phyloP scores from a whole-genome alignment of 2,113 vertebrate species.

The Catharus bicknelli region DNA sequence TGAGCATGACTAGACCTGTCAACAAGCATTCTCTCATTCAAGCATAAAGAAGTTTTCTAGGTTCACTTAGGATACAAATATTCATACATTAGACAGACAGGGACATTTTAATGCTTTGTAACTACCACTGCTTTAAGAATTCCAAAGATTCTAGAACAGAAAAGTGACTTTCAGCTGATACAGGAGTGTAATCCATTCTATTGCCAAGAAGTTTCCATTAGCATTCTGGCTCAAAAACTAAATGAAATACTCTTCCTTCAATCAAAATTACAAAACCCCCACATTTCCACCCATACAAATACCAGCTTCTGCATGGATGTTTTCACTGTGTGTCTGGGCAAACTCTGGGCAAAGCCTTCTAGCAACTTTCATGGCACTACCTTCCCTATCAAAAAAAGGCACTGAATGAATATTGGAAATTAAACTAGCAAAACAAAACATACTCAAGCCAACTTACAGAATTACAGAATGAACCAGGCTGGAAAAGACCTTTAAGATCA shows the following conservation, averaged over 20 bases:
- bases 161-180: background rate
- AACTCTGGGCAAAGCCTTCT: background rate
- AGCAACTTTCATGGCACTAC: background rate
- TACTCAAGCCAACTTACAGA: background rate
- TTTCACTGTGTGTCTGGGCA: background rate
- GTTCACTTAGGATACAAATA: constrained; percentile 25
- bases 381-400: background rate
- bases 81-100: background rate
- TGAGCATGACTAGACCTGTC: constrained; percentile 38
- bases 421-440: background rate
- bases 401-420: background rate
- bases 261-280: background rate
- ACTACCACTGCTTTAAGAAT: background rate
- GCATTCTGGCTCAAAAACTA: background rate
- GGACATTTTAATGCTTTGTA: background rate
- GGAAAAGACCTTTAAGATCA: background rate
- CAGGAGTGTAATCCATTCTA: background rate
- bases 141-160: background rate
- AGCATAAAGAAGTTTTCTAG: constrained; percentile 16
- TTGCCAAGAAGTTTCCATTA: background rate
- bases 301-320: background rate
- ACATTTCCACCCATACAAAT: background rate
- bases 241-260: background rate
- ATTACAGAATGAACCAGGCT: background rate
- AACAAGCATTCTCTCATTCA: constrained; percentile 21